Conservation (phyloP, 2,797 vertebrate genomes). For the Masticophis lateralis region DNA sequence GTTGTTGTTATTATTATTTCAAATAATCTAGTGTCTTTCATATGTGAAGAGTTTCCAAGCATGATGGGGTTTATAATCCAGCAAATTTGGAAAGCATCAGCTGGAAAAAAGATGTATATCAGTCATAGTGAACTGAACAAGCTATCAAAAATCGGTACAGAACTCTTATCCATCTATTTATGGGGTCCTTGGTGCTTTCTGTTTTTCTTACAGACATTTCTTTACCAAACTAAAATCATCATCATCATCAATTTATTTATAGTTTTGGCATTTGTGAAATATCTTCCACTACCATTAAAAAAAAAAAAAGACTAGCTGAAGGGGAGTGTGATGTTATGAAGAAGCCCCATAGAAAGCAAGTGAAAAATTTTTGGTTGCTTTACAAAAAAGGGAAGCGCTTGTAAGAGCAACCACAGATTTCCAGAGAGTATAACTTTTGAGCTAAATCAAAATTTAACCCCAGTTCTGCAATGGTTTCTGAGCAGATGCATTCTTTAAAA, state of each 20-base stretch:
- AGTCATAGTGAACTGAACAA: background rate
- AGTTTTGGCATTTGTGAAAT: background rate
- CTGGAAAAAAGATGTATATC: background rate
- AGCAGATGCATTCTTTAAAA: background rate
- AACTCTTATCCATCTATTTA: background rate
- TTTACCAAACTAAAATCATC: background rate
- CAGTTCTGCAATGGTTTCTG: background rate
- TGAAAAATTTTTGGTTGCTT: background rate
- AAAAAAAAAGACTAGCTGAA: background rate
- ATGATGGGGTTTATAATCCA: background rate
- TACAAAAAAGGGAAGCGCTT: background rate
- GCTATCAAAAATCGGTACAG: background rate
- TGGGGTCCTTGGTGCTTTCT: background rate
- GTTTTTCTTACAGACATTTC: background rate
- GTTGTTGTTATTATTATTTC: too few relatives aligned
- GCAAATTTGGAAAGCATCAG: background rate
- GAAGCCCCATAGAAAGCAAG: background rate
- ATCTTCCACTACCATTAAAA: background rate
- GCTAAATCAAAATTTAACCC: background rate
- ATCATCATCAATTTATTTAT: background rate
- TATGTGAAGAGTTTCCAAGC: background rate
- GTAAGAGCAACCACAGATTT: background rate
- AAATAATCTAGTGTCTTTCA: background rate
- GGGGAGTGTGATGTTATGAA: background rate
- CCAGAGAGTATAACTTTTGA: background rate